Percentiles rank a stretch among this genome's conserved stretches.
Evolutionary conservation across 1,140 invertebrate genomes (phyloP).

Genomic region (Brachystomella parvula): DNA sequence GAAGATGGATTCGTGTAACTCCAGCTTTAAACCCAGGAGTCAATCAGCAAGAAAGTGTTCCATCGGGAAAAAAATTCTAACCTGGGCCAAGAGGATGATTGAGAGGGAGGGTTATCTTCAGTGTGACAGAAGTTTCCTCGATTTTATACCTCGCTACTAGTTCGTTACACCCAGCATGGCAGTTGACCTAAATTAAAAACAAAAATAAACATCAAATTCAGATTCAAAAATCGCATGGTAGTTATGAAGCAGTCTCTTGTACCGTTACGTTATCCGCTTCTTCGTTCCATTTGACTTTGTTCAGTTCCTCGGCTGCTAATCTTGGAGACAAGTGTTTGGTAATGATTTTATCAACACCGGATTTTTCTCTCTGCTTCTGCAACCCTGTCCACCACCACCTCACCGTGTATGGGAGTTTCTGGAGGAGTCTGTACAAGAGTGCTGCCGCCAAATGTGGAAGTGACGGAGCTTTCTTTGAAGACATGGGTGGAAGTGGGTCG

Average conservation of each 20-base stretch:
- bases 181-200: slow-evolving; percentile 53
- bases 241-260: not conserved
- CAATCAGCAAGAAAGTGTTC: too few species aligned
- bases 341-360: slow-evolving; percentile 67
- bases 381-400: slow-evolving; percentile 68
- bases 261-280: slow-evolving; percentile 32
- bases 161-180: slow-evolving; percentile 61
- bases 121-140: slow-evolving; percentile 71
- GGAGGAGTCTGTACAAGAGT: slow-evolving; percentile 59
- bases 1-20: too few species aligned
- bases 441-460: slow-evolving; percentile 59
- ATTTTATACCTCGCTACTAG: slow-evolving; percentile 69
- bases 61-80: too few species aligned
- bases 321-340: slow-evolving; percentile 61
- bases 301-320: slow-evolving; percentile 62
- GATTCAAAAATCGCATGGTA: slow-evolving; percentile 13
- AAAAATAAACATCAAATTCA: too few species aligned
- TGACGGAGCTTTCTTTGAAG: slow-evolving; percentile 48
- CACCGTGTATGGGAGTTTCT: slow-evolving; percentile 64
- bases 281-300: slow-evolving; percentile 45
- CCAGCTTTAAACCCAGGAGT: too few species aligned
- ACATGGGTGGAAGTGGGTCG: slow-evolving; percentile 31
- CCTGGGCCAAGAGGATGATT: slow-evolving; percentile 75
- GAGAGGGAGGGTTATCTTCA: slow-evolving; percentile 62
- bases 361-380: slow-evolving; percentile 56